Evolutionary conservation across 2,797 vertebrate species (phyloP), one percentile per base, ranked within the genome.

Genomic region (Tragelaphus eurycerus): DNA sequence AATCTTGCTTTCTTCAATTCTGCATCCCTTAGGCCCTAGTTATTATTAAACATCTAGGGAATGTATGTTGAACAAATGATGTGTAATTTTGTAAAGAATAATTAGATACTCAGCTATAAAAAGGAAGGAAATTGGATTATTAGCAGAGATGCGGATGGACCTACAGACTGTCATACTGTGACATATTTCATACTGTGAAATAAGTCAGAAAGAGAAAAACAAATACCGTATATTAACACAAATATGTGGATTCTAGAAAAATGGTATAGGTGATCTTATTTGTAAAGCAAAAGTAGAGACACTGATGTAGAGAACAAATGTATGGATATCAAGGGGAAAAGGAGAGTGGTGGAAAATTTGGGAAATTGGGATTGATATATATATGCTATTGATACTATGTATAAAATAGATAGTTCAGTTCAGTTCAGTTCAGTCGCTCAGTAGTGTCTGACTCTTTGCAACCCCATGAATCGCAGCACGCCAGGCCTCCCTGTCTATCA

Each of bases 61-160:
- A 90, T 67, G n/a, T 57, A 90, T 91, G n/a, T 78, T 82, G 43
- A 82, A 60, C 76, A 55, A 96, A 46, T 83, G 34, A 86, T 81
- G 31, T 89, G 13, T 31, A 93, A 87, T 43, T 3, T 81, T 90
- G 55, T 78, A 57, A 94, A 86, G 21, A 91, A 92, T 60, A 89
- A 83, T 59, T 38, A 81, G 82, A 85, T 87, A 67, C 23, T 43
- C 34, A 43, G 38, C 71, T 43, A 74, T 74, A 43, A 43, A 74
- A 43, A 74, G 12, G 3, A 43, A 74, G 23, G 71, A 74, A 74
- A 46, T 74, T 74, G 12, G 23, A 43, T 43, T 74, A 46, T 43
- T 74, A 7, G 12, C 38, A 74, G 38, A 74, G 71, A 74, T 0
- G 12, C 3, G 0, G 71, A 74, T 74, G 71, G 38, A 43, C 71